Evolutionary conservation across 2,797 vertebrate species (phyloP).

Genomic region (Sebastes nivosus): DNA sequence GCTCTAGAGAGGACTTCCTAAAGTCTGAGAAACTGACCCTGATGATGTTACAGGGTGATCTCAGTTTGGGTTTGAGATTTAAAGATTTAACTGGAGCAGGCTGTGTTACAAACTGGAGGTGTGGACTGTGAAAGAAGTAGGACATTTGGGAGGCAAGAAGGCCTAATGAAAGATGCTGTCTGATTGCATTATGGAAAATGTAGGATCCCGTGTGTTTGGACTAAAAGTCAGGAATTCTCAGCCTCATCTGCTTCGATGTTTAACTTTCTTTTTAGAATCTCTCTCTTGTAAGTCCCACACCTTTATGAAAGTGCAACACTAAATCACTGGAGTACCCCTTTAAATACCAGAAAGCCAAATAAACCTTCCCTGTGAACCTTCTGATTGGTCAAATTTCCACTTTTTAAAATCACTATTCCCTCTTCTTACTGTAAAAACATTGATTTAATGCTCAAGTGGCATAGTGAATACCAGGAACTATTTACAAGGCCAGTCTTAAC

Average conservation of each 20-base stretch:
- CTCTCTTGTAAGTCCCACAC: not conserved
- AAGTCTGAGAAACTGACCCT: too few species aligned
- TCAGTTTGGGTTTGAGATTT: not conserved
- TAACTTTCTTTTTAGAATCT: not conserved
- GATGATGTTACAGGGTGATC: not conserved
- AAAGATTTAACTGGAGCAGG: not conserved
- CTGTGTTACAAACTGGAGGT: too few species aligned
- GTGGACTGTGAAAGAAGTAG: too few species aligned
- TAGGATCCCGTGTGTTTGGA: too few species aligned
- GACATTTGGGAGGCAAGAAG: not conserved
- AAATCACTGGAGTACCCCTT: not conserved
- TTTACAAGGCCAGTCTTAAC: not conserved
- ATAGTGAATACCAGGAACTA: not conserved
- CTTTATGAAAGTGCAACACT: not conserved
- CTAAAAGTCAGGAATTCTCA: not conserved
- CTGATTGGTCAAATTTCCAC: not conserved
- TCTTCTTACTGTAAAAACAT: not conserved
- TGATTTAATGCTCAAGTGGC: not conserved
- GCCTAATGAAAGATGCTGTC: not conserved
- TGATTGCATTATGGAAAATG: not conserved
- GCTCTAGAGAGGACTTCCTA: too few species aligned
- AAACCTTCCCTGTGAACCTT: not conserved
- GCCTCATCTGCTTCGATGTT: not conserved
- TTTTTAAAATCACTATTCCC: not conserved
- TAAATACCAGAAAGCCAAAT: not conserved